Evolutionary conservation across 1,140 invertebrate species (phyloP).

Genomic region (Drosophila gunungcola): DNA sequence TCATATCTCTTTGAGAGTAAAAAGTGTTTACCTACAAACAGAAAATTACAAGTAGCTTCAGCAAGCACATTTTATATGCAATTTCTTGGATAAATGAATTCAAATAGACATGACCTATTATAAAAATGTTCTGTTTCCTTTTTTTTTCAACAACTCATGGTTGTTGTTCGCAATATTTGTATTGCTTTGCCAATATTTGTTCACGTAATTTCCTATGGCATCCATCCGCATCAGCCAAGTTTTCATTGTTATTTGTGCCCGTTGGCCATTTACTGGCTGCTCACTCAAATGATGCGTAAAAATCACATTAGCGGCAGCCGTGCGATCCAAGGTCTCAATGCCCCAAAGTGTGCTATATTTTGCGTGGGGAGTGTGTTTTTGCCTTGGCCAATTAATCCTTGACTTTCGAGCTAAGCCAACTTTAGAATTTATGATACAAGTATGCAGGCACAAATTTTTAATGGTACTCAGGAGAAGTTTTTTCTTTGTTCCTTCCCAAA

Average conservation of each 20-base stretch:
- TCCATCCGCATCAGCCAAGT: constrained; percentile 30
- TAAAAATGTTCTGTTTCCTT: background rate
- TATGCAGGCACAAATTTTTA: constrained; percentile 15
- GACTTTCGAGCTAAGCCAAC: constrained; percentile 43
- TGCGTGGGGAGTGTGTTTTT: constrained; percentile 12
- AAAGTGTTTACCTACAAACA: background rate
- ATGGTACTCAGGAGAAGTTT: constrained; percentile 15
- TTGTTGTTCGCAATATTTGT: constrained; percentile 27
- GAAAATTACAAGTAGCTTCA: background rate
- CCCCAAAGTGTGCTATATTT: constrained; percentile 33
- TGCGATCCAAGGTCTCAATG: constrained; percentile 33
- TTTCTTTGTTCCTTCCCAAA: background rate
- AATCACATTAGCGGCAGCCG: constrained; percentile 79
- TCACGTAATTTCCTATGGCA: constrained; percentile 64
- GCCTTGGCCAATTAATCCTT: constrained; percentile 60
- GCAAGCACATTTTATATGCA: constrained; percentile 32
- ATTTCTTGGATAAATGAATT: constrained; percentile 24
- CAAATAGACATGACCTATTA: constrained; percentile 4
- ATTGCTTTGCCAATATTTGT: constrained; percentile 69
- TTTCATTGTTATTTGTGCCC: constrained; percentile 33
- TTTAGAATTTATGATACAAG: constrained; percentile 56
- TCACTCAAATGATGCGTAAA: constrained; percentile 76
- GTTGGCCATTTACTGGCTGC: constrained; percentile 56
- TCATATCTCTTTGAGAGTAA: background rate
- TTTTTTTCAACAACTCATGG: background rate